Base-by-base conservation (phyloP, 2,888 invertebrate species). In the Imbricaverruca yamaguchii region DNA sequence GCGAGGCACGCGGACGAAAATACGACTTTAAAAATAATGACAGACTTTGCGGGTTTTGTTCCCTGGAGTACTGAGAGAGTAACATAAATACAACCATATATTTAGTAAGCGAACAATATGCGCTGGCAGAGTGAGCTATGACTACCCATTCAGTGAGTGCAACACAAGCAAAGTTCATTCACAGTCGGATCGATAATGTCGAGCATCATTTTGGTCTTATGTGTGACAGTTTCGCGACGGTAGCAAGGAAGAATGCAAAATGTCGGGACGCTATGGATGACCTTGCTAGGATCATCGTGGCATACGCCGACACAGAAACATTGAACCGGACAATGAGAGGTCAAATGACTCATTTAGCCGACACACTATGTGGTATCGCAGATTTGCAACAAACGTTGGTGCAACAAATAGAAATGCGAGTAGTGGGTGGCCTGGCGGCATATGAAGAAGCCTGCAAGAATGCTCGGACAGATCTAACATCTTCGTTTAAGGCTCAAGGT, bases 231-330 rank as follows among this genome's bases (percentile, higher is more conserved):
- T 74, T 74, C 13, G 74, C 74, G 7, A 39, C 39, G 15, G 7
- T 53, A 10, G 74, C 74, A 74, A 74, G 74, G n/a, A 74, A 74
- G 15, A 74, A 74, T 53, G 74, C 74, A n/a, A 74, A 74, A 13
- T 74, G 74, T 53, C 74, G 74, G 9, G 74, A 74, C 10, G 15
- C 74, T 9, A 2, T 74, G 39, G 74, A 74, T 74, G 74, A 74
- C 53, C 13, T 74, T 6, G 74, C 74, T 18, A 74, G 74, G 18
- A 74, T 13, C 3, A 53, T 74, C 9, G 74, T 74, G 53, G 74
- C 74, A 74, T 74, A 39, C 21, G 74, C 74, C 18, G 74, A 74
- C 25, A 74, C 12, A 7, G 74, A 74, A 53, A 74, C 74, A 11
- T 74, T 74, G 25, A 74, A 74, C 18, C 74, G 74, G 3, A 53